Evolutionary conservation across 92 coral and sea anemone genomes (phyloP).

Genomic region (Epizoanthus fatuus): DNA sequence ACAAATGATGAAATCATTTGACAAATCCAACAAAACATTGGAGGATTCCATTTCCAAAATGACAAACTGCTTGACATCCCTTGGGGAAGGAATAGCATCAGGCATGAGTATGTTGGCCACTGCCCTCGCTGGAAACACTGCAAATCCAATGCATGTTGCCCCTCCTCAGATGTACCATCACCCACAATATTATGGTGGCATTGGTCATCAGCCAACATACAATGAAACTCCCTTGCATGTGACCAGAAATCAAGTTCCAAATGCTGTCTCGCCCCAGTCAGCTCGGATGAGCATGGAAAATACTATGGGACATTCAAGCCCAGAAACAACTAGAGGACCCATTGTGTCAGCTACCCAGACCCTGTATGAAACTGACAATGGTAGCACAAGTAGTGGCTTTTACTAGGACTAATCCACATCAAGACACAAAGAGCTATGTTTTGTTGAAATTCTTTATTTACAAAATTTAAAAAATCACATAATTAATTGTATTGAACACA

Average conservation of each 20-base stretch:
- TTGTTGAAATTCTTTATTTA: slow-evolving; percentile 7
- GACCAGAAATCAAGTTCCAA: slow-evolving; percentile 24
- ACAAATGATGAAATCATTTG: slow-evolving; percentile 55
- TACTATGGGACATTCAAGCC: slow-evolving; percentile 28
- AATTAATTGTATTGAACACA: slow-evolving; percentile 15
- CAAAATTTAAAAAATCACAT: not conserved
- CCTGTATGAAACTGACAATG: slow-evolving; percentile 48
- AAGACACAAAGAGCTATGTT: too few relatives aligned
- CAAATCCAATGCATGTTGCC: slow-evolving; percentile 8
- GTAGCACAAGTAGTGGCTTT: slow-evolving; percentile 27
- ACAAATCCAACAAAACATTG: slow-evolving; percentile 48
- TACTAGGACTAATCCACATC: too few relatives aligned
- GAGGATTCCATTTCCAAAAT: slow-evolving; percentile 58
- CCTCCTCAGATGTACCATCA: slow-evolving; percentile 33
- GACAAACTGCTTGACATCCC: slow-evolving; percentile 25
- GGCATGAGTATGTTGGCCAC: slow-evolving; percentile 31
- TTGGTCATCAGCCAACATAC: slow-evolving; percentile 14
- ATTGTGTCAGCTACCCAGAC: slow-evolving; percentile 53
- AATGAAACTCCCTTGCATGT: slow-evolving; percentile 19
- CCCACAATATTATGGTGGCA: slow-evolving; percentile 36
- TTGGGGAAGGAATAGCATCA: slow-evolving; percentile 30
- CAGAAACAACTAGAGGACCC: slow-evolving; percentile 42
- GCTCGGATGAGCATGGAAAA: slow-evolving; percentile 14
- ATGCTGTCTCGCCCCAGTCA: slow-evolving; percentile 1
- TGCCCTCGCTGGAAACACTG: slow-evolving; percentile 7